A percentile compares a stretch with the other conserved stretches of the same genome.
Conservation (phyloP, 2,888 invertebrate genomes). For the Agrochola litura region DNA sequence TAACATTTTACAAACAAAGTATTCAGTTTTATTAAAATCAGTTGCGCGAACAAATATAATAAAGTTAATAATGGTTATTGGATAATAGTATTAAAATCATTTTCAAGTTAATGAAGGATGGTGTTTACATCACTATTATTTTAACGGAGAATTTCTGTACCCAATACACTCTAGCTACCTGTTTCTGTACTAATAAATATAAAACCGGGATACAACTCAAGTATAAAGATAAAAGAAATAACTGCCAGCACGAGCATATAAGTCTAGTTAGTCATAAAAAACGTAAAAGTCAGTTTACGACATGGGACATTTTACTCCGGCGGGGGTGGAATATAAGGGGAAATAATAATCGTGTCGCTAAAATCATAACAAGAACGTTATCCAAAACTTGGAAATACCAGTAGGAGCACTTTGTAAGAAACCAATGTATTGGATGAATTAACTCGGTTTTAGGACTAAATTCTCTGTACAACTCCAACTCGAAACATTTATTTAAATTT, state of each 20-base stretch:
- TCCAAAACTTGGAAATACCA: neutral
- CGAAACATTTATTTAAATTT: neutral
- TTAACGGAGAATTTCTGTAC: neutral
- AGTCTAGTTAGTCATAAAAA: constrained; percentile 50
- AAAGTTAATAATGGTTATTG: constrained; percentile 15
- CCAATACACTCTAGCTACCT: neutral
- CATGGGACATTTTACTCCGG: constrained; percentile 29
- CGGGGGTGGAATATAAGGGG: constrained; percentile 17
- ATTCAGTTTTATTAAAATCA: constrained; percentile 11
- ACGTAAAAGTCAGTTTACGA: constrained; percentile 60
- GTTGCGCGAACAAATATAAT: constrained; percentile 27
- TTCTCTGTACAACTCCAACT: neutral
- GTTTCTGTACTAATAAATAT: constrained; percentile 13
- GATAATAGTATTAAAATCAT: constrained; percentile 1
- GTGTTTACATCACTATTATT: neutral
- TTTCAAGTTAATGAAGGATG: neutral
- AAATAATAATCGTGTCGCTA: constrained; percentile 55
- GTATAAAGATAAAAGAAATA: constrained; percentile 33
- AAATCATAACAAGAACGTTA: constrained; percentile 61
- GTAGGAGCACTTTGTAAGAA: constrained; percentile 17
- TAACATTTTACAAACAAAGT: neutral
- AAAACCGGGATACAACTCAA: constrained; percentile 21
- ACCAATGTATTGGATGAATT: neutral
- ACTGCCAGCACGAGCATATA: constrained; percentile 39
- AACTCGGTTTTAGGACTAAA: neutral